These are phyloP conservation scores for Scaptomyza flava DNA, from an alignment of 2,888 invertebrate species.

Conservation along the genomic window DNA sequence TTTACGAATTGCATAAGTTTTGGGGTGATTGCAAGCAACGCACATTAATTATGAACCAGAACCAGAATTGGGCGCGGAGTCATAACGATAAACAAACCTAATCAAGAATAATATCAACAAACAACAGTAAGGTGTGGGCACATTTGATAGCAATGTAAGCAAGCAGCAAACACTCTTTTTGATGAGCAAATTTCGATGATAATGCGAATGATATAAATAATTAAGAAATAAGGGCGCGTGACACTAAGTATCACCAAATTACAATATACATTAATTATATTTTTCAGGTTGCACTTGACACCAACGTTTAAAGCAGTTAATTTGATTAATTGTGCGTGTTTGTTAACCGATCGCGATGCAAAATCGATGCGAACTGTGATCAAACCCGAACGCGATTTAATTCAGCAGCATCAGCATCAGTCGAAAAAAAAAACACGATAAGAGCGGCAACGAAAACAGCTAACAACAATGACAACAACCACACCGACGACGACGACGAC, in stretches of 20 bases:
- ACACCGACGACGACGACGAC: conserved; percentile 52
- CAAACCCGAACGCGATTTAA: conserved; percentile 20
- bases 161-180: conserved; percentile 13
- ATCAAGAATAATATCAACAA: conserved; percentile 38
- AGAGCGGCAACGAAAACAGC: conserved; percentile 40
- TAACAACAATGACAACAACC: conserved; percentile 7
- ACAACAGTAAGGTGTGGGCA: conserved; percentile 38
- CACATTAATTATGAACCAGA: conserved; percentile 34
- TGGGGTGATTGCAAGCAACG: conserved; percentile 40
- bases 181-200: conserved; percentile 24
- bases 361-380: conserved; percentile 14
- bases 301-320: conserved; percentile 11
- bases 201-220: conserved; percentile 21
- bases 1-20: conserved; percentile 43
- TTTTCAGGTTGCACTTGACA: conserved; percentile 25
- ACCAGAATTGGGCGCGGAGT: conserved; percentile 35
- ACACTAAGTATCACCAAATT: conserved; percentile 4
- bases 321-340: conserved; percentile 15
- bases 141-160: conserved; percentile 45
- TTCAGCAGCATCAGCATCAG: conserved; percentile 19
- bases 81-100: conserved; percentile 48
- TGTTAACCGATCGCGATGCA: conserved; percentile 29
- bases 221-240: conserved; percentile 17
- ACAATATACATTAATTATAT: conserved; percentile 3
- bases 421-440: conserved; percentile 34